Evolutionary conservation across 1,140 invertebrate species (phyloP), one percentile per base, ranked within the genome.

Genomic region (Papilio glaucus): DNA sequence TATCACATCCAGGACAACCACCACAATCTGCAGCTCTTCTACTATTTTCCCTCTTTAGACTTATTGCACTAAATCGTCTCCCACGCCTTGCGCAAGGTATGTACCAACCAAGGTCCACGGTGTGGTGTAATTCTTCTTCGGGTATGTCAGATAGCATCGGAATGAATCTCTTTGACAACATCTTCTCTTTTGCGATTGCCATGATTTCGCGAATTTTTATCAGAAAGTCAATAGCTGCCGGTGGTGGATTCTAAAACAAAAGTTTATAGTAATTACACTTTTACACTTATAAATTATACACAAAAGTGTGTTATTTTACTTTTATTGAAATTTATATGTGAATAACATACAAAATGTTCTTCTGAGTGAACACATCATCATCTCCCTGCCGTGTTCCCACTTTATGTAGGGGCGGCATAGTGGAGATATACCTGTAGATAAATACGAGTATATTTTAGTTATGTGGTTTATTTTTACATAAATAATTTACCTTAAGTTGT

Each of bases 121-220:
- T 81, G 24, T 93, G 91, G 77, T 91, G 93, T 15, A 80, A 80
- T 85, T 95, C 95, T 88, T 98, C 97, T 92, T 98, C 97, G 4
- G 96, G 96, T 79, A 98, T 98, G 62, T 96, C 95, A 8, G 95
- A 93, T 0, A 98, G 89, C 41, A 95, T 96, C n/a, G 97, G 97
- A 53, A 96, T 93, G 83, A 97, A 98, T 70, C 95, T 94, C 89
- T 98, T 98, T 1, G 95, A 94, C n/a, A 94, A 94, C 95, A 98
- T 97, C 89, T 98, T 97, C 71, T 97, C 96, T 87, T 97, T 98
- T 5, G 97, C 97, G 42, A 97, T 96, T 5, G 96, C 93, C 81
- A 98, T 98, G 9, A 98, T 97, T 94, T 98, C 97, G 21, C 97
- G 95, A 68, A 98, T 97, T 93, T 98, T 97, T 0, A 95, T 94